Evolutionary conservation across 2,113 vertebrate species (phyloP), one percentile per base, ranked within the genome.

Genomic region (Illadopsis cleaveri): DNA sequence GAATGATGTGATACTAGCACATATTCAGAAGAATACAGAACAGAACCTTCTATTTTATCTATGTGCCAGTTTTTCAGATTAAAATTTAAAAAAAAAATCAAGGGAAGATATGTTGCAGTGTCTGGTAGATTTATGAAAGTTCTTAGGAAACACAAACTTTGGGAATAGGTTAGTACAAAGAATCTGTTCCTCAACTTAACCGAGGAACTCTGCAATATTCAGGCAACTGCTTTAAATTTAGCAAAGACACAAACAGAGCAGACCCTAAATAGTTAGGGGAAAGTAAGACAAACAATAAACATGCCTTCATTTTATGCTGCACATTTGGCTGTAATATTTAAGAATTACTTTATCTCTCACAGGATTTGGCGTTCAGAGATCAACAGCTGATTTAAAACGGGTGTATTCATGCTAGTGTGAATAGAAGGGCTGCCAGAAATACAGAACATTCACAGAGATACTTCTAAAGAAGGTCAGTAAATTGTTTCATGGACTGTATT

Each of bases 231-330:
- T 93, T 92, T 81, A 94, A 75, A 90, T 81, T 90, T 78, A 84
- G 48, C 24, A 45, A 92, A 72, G 53, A 94, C 56, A 38, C 31
- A 89, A 78, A 11, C 56, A 71, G 56, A 66, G 20, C 37, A 90
- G 82, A 54, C 44, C 44, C n/a, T 22, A 86, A 80, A 95, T 60
- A 89, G 31, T 89, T 64, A 68, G 68, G 54, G 28, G 57, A 94
- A 89, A 95, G 88, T 83, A 93, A 90, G 82, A 71, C 56, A 86
- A 96, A 93, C 82, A 90, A 60, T 94, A 95, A 96, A 90, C 79
- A 89, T 6, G 53, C 64, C 56, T 92, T 86, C 68, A 64, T 57
- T 94, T 94, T 75, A 48, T 66, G 57, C 86, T 89, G 20, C 86
- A 75, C 88, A 71, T 94, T 95, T 94, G 79, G 68, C 90, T 83